Percentiles rank a stretch among this genome's conserved stretches.
phyloP scores from a whole-genome alignment of 2,888 invertebrate species.

The Catocala fraxini region DNA sequence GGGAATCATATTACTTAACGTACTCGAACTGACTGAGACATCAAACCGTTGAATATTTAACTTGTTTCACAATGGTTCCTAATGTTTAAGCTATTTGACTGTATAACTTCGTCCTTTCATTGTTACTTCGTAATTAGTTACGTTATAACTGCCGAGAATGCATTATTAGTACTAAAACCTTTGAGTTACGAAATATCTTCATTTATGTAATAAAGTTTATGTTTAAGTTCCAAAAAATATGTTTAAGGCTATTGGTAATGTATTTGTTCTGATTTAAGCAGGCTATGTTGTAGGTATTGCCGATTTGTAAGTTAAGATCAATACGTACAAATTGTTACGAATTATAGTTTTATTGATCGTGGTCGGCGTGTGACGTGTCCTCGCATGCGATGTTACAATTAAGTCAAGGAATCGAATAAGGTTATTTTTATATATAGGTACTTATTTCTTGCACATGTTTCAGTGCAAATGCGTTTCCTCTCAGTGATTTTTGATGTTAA shows the following conservation, averaged over 20 bases:
- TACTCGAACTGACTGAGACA: conserved; percentile 16
- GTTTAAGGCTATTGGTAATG: not conserved
- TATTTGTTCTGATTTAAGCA: conserved; percentile 31
- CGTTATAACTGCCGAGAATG: not conserved
- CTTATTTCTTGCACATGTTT: conserved; percentile 40
- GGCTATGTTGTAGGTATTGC: not conserved
- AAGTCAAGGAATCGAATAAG: conserved; percentile 46
- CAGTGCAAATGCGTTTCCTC: conserved; percentile 30
- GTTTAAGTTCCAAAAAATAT: not conserved
- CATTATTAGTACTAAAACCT: not conserved
- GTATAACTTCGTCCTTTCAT: conserved; percentile 25
- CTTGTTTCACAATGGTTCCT: conserved; percentile 30
- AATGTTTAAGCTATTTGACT: conserved; percentile 19
- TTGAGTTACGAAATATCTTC: not conserved
- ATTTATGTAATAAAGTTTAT: not conserved
- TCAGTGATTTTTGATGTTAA: conserved; percentile 31
- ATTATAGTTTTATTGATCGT: conserved; percentile 40
- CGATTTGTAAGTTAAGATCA: conserved; percentile 13
- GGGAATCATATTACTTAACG: conserved; percentile 24
- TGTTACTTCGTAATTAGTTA: conserved; percentile 17
- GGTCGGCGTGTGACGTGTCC: conserved; percentile 30
- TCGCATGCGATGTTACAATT: conserved; percentile 39
- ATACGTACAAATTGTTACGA: conserved; percentile 37
- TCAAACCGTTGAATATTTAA: conserved; percentile 12
- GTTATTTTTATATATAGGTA: conserved; percentile 44